A percentile compares a stretch with the other conserved stretches of the same genome.
Conservation (phyloP, 2,113 vertebrate species). For the Anolis carolinensis region DNA sequence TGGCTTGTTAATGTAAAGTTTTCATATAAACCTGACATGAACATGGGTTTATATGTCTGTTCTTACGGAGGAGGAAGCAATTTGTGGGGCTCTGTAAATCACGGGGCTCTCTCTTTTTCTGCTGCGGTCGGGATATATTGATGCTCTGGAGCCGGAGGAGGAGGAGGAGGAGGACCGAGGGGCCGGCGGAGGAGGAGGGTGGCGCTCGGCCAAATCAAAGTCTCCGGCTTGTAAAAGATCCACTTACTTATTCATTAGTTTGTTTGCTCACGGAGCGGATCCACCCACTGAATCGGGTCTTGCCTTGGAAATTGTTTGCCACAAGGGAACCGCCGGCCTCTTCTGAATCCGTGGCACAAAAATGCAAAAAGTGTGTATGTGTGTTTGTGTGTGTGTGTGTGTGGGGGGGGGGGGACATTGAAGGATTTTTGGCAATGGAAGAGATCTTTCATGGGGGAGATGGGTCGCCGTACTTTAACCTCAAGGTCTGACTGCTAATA, state of each 20-base stretch:
- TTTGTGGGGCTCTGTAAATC: slow-evolving; percentile 15
- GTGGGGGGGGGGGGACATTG: too few species aligned
- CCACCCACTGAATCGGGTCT: too few species aligned
- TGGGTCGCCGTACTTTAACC: too few species aligned
- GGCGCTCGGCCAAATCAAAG: not conserved
- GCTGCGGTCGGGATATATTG: not conserved
- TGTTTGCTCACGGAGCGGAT: too few species aligned
- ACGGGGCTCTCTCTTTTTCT: not conserved
- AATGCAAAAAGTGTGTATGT: too few species aligned
- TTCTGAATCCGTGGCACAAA: too few species aligned
- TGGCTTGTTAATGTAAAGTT: slow-evolving; percentile 15
- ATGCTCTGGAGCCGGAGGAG: not conserved
- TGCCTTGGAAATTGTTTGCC: too few species aligned
- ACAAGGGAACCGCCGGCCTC: too few species aligned
- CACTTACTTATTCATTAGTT: fast-evolving
- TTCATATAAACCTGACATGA: fast-evolving
- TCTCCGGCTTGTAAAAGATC: not conserved
- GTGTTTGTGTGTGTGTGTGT: too few species aligned
- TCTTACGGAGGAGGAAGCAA: not conserved
- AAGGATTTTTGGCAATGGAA: too few species aligned
- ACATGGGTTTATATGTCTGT: slow-evolving; percentile 2
- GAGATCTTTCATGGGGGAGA: too few species aligned
- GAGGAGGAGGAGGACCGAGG: not conserved
- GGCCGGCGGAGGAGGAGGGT: not conserved
- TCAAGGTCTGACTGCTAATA: too few species aligned